These are phyloP conservation scores for Aspiorhynchus laticeps DNA, from an alignment of 2,113 vertebrate genomes.

Conservation along the genomic window DNA sequence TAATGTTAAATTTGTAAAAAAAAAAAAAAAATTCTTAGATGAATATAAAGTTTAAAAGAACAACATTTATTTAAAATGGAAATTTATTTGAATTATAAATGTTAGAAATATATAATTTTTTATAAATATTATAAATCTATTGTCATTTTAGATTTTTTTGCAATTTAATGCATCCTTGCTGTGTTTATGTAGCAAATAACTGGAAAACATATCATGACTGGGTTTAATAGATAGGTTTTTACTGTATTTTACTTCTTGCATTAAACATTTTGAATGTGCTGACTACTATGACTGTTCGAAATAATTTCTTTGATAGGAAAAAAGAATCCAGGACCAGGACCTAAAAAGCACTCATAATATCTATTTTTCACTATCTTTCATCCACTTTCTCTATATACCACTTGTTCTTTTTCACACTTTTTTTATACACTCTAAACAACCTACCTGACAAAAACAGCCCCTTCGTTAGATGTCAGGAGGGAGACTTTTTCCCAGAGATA, in stretches of 20 bases:
- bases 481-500: conserved; percentile 15
- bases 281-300: background rate
- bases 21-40: no score
- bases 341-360: background rate
- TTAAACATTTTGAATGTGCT: background rate
- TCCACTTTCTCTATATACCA: background rate
- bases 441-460: conserved; percentile 23
- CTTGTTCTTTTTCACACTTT: conserved; percentile 1
- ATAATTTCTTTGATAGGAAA: background rate
- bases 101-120: no score
- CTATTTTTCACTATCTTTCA: background rate
- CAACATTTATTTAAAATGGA: background rate
- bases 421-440: conserved; percentile 37
- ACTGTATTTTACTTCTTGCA: background rate
- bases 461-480: conserved; percentile 29
- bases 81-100: no score
- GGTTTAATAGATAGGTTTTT: background rate
- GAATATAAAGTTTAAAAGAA: no score
- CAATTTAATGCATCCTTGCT: no score
- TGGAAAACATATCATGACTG: background rate
- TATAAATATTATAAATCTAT: background rate
- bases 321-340: background rate
- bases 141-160: no score
- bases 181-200: background rate
- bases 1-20: no score